Conservation (phyloP, 1,140 invertebrate genomes). For the Diorhabda sublineata region DNA sequence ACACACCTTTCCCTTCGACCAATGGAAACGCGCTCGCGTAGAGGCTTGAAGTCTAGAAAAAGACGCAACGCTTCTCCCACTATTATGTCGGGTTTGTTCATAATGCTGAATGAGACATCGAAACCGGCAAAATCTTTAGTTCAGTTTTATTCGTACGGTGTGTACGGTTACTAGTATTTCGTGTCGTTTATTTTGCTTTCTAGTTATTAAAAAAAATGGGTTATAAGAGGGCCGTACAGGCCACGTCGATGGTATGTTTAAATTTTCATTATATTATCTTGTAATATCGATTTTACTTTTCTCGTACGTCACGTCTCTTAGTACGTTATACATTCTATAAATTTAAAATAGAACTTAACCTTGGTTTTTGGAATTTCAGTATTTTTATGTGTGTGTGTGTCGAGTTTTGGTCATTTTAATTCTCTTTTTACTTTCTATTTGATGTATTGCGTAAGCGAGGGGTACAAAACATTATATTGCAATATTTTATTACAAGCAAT, state of each 20-base stretch:
- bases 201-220: slow-evolving; percentile 18
- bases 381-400: too few species aligned
- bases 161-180: neutral
- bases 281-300: too few species aligned
- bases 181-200: neutral
- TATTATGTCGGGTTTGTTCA: neutral
- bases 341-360: too few species aligned
- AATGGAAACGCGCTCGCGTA: neutral
- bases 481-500: too few species aligned
- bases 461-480: too few species aligned
- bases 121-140: neutral
- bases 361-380: too few species aligned
- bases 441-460: too few species aligned
- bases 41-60: neutral
- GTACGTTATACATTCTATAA: too few species aligned
- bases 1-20: neutral
- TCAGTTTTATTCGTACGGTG: neutral
- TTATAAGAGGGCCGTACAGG: slow-evolving; percentile 26
- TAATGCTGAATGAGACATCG: neutral
- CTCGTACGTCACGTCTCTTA: too few species aligned
- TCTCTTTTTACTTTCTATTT: too few species aligned
- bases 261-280: neutral
- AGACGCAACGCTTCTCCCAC: neutral
- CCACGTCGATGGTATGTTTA: slow-evolving; percentile 27
- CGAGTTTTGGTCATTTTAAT: too few species aligned